Evolutionary conservation across 1,140 invertebrate species (phyloP).

Genomic region (Drosophila quadrilineata): DNA sequence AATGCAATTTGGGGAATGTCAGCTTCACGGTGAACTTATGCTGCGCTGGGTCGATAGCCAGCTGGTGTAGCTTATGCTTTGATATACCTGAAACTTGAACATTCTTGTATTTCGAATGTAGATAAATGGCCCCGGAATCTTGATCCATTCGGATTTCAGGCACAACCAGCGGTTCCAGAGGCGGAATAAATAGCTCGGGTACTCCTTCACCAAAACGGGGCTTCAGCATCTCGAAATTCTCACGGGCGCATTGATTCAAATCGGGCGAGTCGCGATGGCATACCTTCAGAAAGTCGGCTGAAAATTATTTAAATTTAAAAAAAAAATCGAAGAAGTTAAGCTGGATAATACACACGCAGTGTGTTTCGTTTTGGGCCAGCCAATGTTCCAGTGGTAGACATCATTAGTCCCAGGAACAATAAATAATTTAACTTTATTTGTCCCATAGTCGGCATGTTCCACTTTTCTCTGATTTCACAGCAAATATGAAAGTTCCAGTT

Average conservation of each 20-base stretch:
- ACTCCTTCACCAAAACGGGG: slow-evolving; percentile 83
- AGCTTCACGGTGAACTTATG: slow-evolving; percentile 82
- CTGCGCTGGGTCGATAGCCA: slow-evolving; percentile 83
- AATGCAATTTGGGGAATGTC: slow-evolving; percentile 83
- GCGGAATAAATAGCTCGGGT: slow-evolving; percentile 85
- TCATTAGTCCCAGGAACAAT: slow-evolving; percentile 22
- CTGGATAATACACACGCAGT: slow-evolving; percentile 59
- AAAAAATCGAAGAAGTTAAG: background rate
- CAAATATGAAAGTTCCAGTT: slow-evolving; percentile 26
- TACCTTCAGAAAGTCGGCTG: slow-evolving; percentile 86
- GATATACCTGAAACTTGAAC: slow-evolving; percentile 67
- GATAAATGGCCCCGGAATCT: slow-evolving; percentile 69
- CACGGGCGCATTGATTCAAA: slow-evolving; percentile 83
- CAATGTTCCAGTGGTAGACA: background rate
- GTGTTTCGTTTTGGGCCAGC: slow-evolving; percentile 10
- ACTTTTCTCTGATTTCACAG: background rate
- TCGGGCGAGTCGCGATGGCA: slow-evolving; percentile 85
- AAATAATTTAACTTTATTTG: slow-evolving; percentile 4
- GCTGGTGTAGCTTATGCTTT: slow-evolving; percentile 58
- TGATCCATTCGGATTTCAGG: slow-evolving; percentile 82
- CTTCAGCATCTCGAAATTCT: slow-evolving; percentile 83
- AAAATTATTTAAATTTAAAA: slow-evolving; percentile 36
- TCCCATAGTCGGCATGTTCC: slow-evolving; percentile 24
- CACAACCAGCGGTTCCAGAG: slow-evolving; percentile 84
- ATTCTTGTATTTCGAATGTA: slow-evolving; percentile 70